Base-by-base conservation (phyloP, 2,888 invertebrate genomes). In the Pediacus dermestoides region DNA sequence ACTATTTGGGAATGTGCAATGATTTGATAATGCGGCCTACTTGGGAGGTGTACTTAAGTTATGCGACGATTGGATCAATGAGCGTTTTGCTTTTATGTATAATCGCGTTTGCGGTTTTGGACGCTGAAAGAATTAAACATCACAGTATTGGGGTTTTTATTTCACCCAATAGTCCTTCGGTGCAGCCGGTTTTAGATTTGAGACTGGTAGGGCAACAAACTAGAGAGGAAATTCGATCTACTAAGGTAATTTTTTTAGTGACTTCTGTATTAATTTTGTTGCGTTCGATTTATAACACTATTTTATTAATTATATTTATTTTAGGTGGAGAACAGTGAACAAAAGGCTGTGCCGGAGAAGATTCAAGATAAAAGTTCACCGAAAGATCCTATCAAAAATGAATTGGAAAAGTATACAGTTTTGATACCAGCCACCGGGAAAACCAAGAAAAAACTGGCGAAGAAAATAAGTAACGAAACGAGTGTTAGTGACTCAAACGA, bases 31-130 rank as follows among this genome's bases (percentile, higher is more conserved):
- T 78, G 1, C 76, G 90, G 25, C 92, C 90, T 0, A 66, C 68
- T 1, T 92, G 88, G 88, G 91, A 91, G 64, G 71, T 73, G 3
- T 61, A 63, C 44, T 70, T 89, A 32, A 85, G 85, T 58, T 86
- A 77, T 60, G 70, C 72, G 37, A 75, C 76, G 27, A 72, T 78
- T 38, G 71, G 70, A 52, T 70, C 82, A 51, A 77, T 82, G 60
- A 67, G 73, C 34, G 74, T 79, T 46, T 70, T 82, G 52, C 39
- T 55, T 16, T 62, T 83, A 52, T 75, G 81, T 54, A 77, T 84
- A 15, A 59, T 84, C 40, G 75, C 82, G 16, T 78, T 81, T 18
- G 80, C 85, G 0, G 76, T 82, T 49, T 72, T 86, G 25, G 88
- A 89, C 55, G 81, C 85, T 0, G 81, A 85, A 53, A 74, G 82